Conservation (phyloP, 2,113 vertebrate genomes). For the Labeo rohita region DNA sequence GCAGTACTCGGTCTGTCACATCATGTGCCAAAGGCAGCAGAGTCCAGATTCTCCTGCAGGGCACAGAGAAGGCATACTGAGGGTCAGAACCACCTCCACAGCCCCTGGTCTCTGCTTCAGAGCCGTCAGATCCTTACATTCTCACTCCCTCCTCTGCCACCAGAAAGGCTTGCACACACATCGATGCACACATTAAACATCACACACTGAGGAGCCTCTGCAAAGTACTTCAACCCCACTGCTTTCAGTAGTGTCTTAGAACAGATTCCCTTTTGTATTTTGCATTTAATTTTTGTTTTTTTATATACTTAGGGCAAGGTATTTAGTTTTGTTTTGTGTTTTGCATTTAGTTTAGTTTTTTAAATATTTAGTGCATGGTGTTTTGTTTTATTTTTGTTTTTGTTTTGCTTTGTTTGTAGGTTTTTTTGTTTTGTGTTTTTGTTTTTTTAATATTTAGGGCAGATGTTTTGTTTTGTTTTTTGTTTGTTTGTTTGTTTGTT, state of each 20-base stretch:
- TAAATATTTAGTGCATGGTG: no score
- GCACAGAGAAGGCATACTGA: slow-evolving; percentile 35
- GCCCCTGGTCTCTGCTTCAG: not conserved
- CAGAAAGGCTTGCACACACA: not conserved
- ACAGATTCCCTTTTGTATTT: no score
- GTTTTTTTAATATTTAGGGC: no score
- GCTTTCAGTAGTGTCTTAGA: not conserved
- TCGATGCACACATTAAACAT: not conserved
- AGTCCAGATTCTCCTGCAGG: slow-evolving; percentile 40
- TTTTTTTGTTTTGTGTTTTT: no score
- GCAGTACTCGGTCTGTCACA: slow-evolving; percentile 35
- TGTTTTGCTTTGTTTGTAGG: not conserved
- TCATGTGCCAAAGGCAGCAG: slow-evolving; percentile 56
- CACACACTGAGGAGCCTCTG: not conserved
- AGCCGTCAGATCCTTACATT: not conserved
- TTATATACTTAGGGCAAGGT: no score
- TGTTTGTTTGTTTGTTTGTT: no score
- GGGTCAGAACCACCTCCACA: slow-evolving; percentile 17
- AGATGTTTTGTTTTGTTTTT: not conserved
- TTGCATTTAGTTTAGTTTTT: no score
- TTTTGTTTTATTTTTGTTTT: not conserved
- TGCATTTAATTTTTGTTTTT: no score
- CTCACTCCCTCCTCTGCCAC: not conserved
- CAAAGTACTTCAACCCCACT: not conserved
- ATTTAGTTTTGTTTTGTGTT: no score